A percentile compares a stretch with the other conserved stretches of the same genome.
Evolutionary conservation across 2,113 vertebrate species (phyloP).

Genomic region (Australoheros scitulus): DNA sequence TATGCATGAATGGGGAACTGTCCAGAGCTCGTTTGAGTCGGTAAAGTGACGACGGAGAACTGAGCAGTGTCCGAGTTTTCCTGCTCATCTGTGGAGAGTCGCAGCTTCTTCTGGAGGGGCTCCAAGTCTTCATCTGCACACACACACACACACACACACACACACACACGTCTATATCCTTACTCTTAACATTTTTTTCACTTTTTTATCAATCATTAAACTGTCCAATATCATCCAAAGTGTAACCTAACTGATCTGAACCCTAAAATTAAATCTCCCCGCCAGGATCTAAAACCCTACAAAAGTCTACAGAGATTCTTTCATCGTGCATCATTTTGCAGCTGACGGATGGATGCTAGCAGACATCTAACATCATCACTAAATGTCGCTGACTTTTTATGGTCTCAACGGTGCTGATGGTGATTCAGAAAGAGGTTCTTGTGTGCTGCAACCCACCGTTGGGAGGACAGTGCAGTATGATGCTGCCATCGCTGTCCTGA

Average conservation of each 20-base stretch:
- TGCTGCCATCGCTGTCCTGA: constrained; percentile 92
- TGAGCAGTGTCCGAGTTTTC: constrained; percentile 83
- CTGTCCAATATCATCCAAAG: neutral
- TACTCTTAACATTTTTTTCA: neutral
- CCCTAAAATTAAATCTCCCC: neutral
- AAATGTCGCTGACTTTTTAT: too few relatives aligned
- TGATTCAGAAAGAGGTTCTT: neutral
- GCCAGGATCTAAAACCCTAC: too few relatives aligned
- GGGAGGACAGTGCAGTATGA: constrained; percentile 92
- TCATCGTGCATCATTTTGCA: too few relatives aligned
- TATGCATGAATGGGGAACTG: neutral
- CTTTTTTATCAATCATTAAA: too few relatives aligned
- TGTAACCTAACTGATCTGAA: neutral
- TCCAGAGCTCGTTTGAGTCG: constrained; percentile 74
- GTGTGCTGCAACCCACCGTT: constrained; percentile 78
- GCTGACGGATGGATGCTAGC: too few relatives aligned
- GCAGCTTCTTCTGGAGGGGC: constrained; percentile 90
- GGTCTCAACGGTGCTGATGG: neutral
- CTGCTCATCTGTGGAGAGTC: constrained; percentile 86
- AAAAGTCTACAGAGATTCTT: too few relatives aligned
- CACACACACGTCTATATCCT: neutral
- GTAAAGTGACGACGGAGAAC: constrained; percentile 93
- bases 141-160: neutral
- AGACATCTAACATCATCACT: too few relatives aligned
- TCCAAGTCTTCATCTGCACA: constrained; percentile 83